Evolutionary conservation across 2,797 vertebrate genomes (phyloP), one percentile per base, ranked within the genome.

Genomic region (Pangasius larnaudii): DNA sequence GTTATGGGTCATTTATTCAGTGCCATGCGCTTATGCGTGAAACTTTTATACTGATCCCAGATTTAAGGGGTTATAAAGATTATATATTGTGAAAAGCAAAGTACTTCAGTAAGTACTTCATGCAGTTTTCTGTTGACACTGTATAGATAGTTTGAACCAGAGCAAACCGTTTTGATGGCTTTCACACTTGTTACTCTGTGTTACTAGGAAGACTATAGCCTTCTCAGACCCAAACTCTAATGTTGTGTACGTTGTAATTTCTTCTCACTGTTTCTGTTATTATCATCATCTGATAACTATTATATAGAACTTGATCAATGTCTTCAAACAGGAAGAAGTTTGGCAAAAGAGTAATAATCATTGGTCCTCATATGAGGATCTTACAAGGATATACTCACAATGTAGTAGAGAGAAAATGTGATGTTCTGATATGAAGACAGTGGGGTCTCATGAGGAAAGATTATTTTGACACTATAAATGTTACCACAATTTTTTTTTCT

Each of bases 1-100:
- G 27, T 80, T 80, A 1, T 80, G 53, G 36, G 18, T 56, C 67
- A 33, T 87, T 87, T 13, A 61, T 61, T 36, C 59, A 67, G 27
- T 86, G 18, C 10, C 58, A 18, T 39, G 19, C 3, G 0, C n/a
- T 67, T 65, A 53, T 63, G 42, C 11, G 58, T 30, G 24, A 81
- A 56, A 59, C n/a, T 33, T 84, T n/a, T 46, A 65, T 65, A 30
- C 8, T 19, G 49, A 33, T 67, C 6, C 27, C 8, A 1, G 61
- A 83, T 49, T 30, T 8, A 39, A 82, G 14, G 14, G 6, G 39
- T n/a, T 49, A 1, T 49, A 63, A 46, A 18, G 24, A 27, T 63
- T 30, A 22, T 16, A 84, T 83, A 49, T 49, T 82, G 46, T 22
- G 4, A 51, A 83, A 83, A 16, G 22, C 39, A 83, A 19, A 65